Evolutionary conservation across 2,113 vertebrate species (phyloP).

Genomic region (Eptesicus fuscus): DNA sequence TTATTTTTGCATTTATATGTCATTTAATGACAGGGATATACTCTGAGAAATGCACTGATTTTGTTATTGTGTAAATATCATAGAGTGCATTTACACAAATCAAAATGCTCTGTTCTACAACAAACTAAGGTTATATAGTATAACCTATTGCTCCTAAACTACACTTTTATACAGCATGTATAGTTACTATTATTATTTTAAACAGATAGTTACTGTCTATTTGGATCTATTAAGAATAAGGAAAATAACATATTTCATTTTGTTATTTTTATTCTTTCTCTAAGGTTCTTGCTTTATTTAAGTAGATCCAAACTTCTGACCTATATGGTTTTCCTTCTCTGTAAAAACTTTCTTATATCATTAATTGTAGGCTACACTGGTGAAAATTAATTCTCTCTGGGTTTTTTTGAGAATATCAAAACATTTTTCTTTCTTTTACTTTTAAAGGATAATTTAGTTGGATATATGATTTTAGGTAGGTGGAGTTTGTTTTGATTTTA

Average conservation of each 20-base stretch:
- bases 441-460: not conserved
- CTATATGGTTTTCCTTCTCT: not conserved
- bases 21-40: not conserved
- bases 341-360: not conserved
- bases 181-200: not conserved
- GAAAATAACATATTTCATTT: not conserved
- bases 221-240: not conserved
- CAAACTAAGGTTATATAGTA: too few relatives aligned
- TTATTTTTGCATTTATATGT: not conserved
- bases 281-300: not conserved
- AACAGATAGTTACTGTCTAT: not conserved
- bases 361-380: not conserved
- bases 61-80: not conserved
- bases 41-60: not conserved
- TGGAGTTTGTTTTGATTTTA: not conserved
- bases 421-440: not conserved
- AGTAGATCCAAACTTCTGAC: not conserved
- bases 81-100: not conserved
- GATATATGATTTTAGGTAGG: not conserved
- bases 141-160: not conserved
- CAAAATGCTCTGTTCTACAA: not conserved
- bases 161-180: not conserved
- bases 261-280: not conserved
- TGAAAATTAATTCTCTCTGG: too few relatives aligned
- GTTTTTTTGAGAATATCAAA: not conserved